phyloP scores from a whole-genome alignment of 2,797 vertebrate species.

The Pteronotus mesoamericanus region DNA sequence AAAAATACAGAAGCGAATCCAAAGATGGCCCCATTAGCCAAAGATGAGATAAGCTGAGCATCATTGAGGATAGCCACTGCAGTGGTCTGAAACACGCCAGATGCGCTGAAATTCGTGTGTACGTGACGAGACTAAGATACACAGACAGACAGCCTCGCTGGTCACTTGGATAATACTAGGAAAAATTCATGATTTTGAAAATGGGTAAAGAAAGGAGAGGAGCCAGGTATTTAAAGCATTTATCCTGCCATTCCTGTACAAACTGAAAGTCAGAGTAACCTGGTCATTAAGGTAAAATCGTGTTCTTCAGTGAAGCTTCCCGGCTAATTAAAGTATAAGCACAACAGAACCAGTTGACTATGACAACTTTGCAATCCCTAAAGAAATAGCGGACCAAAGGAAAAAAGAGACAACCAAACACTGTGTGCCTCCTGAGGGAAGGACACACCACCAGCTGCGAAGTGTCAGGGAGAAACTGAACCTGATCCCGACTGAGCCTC shows the following conservation, averaged over 20 bases:
- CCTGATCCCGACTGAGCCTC: background rate
- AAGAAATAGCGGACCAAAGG: background rate
- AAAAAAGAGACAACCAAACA: background rate
- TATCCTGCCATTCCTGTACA: background rate
- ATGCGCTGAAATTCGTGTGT: background rate
- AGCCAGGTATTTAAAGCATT: background rate
- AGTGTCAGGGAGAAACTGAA: background rate
- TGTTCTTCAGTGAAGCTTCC: background rate
- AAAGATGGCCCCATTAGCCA: background rate
- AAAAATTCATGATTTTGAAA: constrained; percentile 1
- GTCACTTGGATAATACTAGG: background rate
- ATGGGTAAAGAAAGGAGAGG: background rate
- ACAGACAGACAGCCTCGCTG: background rate
- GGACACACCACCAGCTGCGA: background rate
- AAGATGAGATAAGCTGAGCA: background rate
- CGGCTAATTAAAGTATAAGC: background rate
- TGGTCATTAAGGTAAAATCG: background rate
- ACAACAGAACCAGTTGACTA: background rate
- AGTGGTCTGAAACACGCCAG: background rate
- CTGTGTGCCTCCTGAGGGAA: background rate
- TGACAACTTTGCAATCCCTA: background rate
- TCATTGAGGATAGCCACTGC: background rate
- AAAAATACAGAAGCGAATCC: background rate
- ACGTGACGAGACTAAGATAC: background rate
- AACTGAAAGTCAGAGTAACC: background rate